These are phyloP conservation scores for Sus cebifrons DNA, from an alignment of 2,797 vertebrate genomes.

Conservation along the genomic window DNA sequence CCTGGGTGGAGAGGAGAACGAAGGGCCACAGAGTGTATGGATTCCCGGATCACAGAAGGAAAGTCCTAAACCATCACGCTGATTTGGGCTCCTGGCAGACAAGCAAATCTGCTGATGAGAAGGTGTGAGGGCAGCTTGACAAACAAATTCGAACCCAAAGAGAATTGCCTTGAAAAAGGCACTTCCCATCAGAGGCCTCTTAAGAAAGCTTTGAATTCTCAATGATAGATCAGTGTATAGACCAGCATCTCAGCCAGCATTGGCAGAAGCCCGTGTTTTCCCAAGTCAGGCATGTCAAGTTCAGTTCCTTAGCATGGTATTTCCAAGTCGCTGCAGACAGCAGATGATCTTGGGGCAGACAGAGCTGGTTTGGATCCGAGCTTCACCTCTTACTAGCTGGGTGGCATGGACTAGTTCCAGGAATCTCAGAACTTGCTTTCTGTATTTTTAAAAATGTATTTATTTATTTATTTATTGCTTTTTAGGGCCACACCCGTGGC, in stretches of 20 bases:
- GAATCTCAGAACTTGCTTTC: conserved; percentile 4
- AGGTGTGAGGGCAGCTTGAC: conserved; percentile 82
- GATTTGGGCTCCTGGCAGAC: conserved; percentile 84
- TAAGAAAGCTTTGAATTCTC: conserved; percentile 85
- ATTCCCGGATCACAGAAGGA: background rate
- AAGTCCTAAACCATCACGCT: conserved; percentile 55
- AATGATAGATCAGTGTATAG: conserved; percentile 49
- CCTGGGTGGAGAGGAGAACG: too few relatives aligned
- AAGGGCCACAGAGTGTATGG: background rate
- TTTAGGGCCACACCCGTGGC: too few relatives aligned
- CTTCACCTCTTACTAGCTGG: background rate
- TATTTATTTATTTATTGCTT: too few relatives aligned
- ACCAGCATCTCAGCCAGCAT: background rate
- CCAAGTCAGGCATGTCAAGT: background rate
- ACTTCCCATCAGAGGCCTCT: conserved; percentile 79
- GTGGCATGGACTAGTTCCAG: too few relatives aligned
- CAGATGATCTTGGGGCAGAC: background rate
- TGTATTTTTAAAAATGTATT: background rate
- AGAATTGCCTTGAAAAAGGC: conserved; percentile 84
- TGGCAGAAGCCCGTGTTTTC: background rate
- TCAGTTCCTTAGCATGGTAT: background rate
- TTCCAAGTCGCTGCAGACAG: background rate
- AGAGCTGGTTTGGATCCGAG: background rate
- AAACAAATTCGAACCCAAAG: conserved; percentile 85
- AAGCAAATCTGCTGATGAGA: conserved; percentile 83